phyloP scores from a whole-genome alignment of 1,140 invertebrate genomes.

The Polyergus mexicanus region DNA sequence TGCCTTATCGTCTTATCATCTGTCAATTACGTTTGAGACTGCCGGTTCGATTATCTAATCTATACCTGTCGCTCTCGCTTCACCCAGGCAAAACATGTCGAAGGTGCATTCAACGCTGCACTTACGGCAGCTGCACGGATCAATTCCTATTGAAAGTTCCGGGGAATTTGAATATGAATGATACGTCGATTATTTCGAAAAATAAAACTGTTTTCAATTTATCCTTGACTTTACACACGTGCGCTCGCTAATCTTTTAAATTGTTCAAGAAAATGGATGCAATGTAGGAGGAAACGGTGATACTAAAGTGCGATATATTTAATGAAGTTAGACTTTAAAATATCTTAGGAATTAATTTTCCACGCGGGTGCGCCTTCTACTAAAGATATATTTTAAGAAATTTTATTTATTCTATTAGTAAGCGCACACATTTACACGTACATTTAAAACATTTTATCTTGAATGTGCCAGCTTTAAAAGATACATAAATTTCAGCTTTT shows the following conservation, averaged over 20 bases:
- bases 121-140: slow-evolving; percentile 11
- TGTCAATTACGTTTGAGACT: slow-evolving; percentile 43
- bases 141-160: slow-evolving; percentile 13
- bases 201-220: neutral
- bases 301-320: neutral
- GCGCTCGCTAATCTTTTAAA: neutral
- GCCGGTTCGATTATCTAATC: slow-evolving; percentile 52
- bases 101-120: slow-evolving; percentile 33
- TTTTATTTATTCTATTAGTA: neutral
- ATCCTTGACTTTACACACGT: too few relatives aligned
- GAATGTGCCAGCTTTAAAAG: neutral
- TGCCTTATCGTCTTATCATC: slow-evolving; percentile 31
- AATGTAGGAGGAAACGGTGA: neutral
- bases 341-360: neutral
- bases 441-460: neutral
- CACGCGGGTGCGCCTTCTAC: neutral
- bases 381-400: neutral
- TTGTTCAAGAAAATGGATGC: neutral
- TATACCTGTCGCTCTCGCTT: slow-evolving; percentile 38
- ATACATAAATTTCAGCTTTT: neutral
- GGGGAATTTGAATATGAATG: neutral
- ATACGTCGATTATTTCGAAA: neutral
- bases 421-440: neutral
- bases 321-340: neutral
- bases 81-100: slow-evolving; percentile 13